These are phyloP conservation scores for Dolichoris vasculosae DNA, from an alignment of 1,140 invertebrate species.

Conservation along the genomic window DNA sequence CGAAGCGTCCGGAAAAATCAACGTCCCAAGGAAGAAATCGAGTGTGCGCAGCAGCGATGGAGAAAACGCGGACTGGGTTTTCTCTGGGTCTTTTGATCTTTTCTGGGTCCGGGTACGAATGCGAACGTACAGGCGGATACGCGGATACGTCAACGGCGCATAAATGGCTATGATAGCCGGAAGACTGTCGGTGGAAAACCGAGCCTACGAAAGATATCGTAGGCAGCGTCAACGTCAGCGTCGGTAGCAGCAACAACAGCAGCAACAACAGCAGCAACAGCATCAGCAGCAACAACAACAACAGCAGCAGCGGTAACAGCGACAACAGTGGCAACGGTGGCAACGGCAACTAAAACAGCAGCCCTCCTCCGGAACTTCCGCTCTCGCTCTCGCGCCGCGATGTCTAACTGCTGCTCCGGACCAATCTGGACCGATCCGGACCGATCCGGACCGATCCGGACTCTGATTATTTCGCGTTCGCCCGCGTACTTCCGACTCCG, in stretches of 20 bases:
- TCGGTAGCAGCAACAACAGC: too few species aligned
- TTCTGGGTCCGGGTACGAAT: too few species aligned
- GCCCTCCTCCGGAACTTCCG: neutral
- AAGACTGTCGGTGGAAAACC: conserved; percentile 23
- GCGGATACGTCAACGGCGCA: neutral
- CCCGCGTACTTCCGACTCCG: conserved; percentile 7
- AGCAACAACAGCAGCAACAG: neutral
- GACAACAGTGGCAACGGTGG: neutral
- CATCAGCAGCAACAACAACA: neutral
- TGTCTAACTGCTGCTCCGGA: neutral
- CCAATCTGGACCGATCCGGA: neutral
- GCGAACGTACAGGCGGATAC: neutral
- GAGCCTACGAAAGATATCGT: neutral
- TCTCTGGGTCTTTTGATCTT: too few species aligned
- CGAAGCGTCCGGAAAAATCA: conserved; percentile 20
- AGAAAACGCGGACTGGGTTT: neutral
- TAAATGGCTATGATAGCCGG: conserved; percentile 13
- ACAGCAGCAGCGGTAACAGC: conserved; percentile 8
- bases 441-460: neutral
- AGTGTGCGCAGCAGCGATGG: conserved; percentile 35
- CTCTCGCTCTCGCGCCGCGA: neutral
- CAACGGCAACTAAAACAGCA: too few species aligned
- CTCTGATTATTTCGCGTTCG: too few species aligned
- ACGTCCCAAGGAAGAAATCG: conserved; percentile 49
- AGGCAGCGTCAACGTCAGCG: neutral